Percentiles rank a stretch among this genome's conserved stretches.
These are phyloP conservation scores for Cryptotis parvus DNA, from an alignment of 2,113 vertebrate species.

Conservation along the genomic window DNA sequence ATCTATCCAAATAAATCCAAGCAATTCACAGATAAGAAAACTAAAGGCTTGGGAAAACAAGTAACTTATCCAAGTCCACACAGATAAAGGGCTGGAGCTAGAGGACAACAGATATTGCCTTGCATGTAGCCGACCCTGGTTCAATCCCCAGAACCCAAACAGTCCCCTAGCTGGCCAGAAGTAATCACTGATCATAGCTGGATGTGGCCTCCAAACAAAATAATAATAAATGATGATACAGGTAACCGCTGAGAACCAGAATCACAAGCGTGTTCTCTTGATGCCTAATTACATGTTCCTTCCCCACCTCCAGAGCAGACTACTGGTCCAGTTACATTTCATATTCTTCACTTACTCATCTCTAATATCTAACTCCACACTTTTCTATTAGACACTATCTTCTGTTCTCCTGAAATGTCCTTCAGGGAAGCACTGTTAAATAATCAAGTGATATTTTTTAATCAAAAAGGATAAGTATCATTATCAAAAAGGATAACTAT, in stretches of 20 bases:
- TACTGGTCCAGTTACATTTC: neutral
- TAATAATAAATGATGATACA: neutral
- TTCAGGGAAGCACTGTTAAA: neutral
- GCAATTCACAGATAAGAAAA: conserved; percentile 30
- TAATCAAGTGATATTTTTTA: neutral
- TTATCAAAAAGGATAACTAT: too few relatives aligned
- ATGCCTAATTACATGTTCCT: neutral
- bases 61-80: too few relatives aligned
- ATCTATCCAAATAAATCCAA: neutral
- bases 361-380: neutral
- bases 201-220: too few relatives aligned
- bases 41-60: neutral
- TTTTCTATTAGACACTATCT: neutral
- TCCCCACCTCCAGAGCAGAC: too few relatives aligned
- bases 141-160: too few relatives aligned
- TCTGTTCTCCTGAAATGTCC: neutral
- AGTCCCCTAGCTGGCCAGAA: too few relatives aligned
- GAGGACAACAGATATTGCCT: too few relatives aligned
- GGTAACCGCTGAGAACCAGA: neutral
- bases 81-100: too few relatives aligned
- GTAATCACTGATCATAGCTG: too few relatives aligned
- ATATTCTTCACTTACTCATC: neutral
- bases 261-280: neutral
- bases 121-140: too few relatives aligned
- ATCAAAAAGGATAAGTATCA: neutral